A percentile compares a stretch with the other conserved stretches of the same genome.
phyloP scores from a whole-genome alignment of 2,888 invertebrate genomes.

The Scaptomyza caliginosa region DNA sequence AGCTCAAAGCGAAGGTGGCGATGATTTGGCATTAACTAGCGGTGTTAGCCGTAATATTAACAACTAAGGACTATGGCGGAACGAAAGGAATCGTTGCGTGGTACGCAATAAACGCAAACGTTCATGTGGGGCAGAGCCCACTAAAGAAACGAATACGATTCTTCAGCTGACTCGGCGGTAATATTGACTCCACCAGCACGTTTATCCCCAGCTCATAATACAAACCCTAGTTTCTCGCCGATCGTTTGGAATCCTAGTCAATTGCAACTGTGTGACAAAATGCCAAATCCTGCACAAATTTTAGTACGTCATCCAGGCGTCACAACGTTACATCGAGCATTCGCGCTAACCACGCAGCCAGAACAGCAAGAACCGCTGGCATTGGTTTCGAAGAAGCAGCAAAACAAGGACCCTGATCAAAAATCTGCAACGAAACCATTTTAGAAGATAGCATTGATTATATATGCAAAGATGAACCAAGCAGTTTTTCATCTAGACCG shows the following conservation, averaged over 20 bases:
- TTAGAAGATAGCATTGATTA: conserved; percentile 23
- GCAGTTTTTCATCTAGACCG: conserved; percentile 79
- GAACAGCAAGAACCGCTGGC: conserved; percentile 88
- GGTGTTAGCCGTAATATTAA: conserved; percentile 85
- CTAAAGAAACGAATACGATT: conserved; percentile 89
- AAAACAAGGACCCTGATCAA: conserved; percentile 1
- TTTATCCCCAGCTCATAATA: conserved; percentile 81
- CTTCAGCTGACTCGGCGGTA: conserved; percentile 76
- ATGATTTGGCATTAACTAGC: conserved; percentile 86
- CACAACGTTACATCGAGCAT: conserved; percentile 82
- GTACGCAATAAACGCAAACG: conserved; percentile 87
- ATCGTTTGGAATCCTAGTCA: conserved; percentile 87
- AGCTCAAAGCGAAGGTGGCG: conserved; percentile 85
- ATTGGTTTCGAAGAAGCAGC: conserved; percentile 85
- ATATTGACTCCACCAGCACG: conserved; percentile 84
- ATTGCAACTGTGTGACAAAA: conserved; percentile 82
- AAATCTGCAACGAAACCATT: background rate
- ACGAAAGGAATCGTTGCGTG: conserved; percentile 86
- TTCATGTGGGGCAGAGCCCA: conserved; percentile 82
- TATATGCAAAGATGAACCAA: conserved; percentile 26
- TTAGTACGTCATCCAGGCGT: conserved; percentile 83
- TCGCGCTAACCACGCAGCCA: conserved; percentile 48
- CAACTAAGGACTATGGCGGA: conserved; percentile 87
- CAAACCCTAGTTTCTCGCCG: conserved; percentile 10
- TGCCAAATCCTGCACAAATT: conserved; percentile 85